Evolutionary conservation across 1,140 invertebrate genomes (phyloP), one percentile per base, ranked within the genome.

Genomic region (Oncopodura yosiiana): DNA sequence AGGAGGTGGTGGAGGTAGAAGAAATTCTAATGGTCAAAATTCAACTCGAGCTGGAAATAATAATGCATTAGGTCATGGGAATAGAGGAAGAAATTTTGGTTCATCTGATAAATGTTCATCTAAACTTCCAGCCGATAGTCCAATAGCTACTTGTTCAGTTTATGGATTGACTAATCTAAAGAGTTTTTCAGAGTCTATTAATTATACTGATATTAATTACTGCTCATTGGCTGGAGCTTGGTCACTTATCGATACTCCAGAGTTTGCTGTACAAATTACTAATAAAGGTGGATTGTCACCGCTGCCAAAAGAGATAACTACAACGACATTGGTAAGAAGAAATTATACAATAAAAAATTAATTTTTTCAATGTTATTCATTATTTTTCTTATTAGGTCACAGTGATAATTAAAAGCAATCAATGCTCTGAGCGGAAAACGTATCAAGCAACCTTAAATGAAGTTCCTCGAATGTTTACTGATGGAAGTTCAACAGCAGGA

Each of bases 401-500:
- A 24, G 62, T 64, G 14, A 64, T 64, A 27, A 54, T 64, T 3
- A 61, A 61, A 49, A 58, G 51, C 37, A 64, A 55, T 51, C 48
- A 61, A 37, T 64, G 62, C 32, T 61, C 62, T 1, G 56, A 61
- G 42, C 46, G 62, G 16, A 64, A 61, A 41, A 61, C 56, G 14
- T 64, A 64, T 38, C 62, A 64, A 53, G 62, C 62, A 2, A 64
- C 62, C 29, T 64, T 61, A 42, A 56, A 64, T 32, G 56, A 58
- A 53, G 48, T 41, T 6, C 5, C 9, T 16, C 3, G 32, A n/a
- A 9, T 11, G 9, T 34, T 34, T 34, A 11, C 9, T 34, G 32
- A 34, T 4, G n/a, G n/a, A n/a, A n/a, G n/a, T n/a, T n/a, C 8
- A n/a, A 61, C 59, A 3, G 58, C 62, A 37, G 56, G 56, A 44